These are phyloP conservation scores for Anabas testudineus DNA, from an alignment of 2,797 vertebrate genomes.

Conservation along the genomic window DNA sequence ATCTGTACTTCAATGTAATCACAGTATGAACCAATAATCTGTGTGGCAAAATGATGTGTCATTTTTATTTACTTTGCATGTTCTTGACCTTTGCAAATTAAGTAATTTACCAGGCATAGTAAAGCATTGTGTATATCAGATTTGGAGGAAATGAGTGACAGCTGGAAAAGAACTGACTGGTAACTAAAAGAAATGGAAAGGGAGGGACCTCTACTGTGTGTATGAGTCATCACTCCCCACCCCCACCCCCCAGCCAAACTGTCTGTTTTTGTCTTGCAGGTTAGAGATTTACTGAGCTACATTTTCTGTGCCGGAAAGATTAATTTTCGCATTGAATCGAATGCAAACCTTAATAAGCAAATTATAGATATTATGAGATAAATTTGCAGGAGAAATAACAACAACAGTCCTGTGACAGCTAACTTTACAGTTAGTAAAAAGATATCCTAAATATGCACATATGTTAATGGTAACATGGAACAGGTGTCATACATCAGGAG, in stretches of 20 bases:
- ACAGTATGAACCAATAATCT: constrained; percentile 35
- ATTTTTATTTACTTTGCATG: constrained; percentile 36
- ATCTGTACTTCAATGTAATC: constrained; percentile 34
- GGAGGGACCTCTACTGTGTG: constrained; percentile 80
- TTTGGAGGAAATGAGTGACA: constrained; percentile 80
- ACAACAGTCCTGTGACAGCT: constrained; percentile 6
- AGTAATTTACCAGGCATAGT: constrained; percentile 62
- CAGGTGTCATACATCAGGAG: neutral
- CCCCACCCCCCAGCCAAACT: constrained; percentile 73
- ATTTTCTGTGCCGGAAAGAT: constrained; percentile 61
- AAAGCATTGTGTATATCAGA: constrained; percentile 65
- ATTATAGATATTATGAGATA: constrained; percentile 32
- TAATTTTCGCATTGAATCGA: constrained; percentile 53
- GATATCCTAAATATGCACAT: constrained; percentile 2
- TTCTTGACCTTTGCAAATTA: constrained; percentile 55
- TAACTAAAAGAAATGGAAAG: constrained; percentile 82
- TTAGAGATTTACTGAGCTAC: constrained; percentile 73
- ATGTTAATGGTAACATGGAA: neutral
- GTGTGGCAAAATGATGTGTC: constrained; percentile 22
- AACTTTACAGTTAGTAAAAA: constrained; percentile 6
- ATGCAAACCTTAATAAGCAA: constrained; percentile 44
- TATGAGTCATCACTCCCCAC: constrained; percentile 85
- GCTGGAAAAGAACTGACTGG: constrained; percentile 82
- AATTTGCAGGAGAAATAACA: constrained; percentile 27
- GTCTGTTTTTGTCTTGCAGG: constrained; percentile 77